These are phyloP conservation scores for Xestia xanthographa DNA, from an alignment of 2,888 invertebrate genomes.

Conservation along the genomic window DNA sequence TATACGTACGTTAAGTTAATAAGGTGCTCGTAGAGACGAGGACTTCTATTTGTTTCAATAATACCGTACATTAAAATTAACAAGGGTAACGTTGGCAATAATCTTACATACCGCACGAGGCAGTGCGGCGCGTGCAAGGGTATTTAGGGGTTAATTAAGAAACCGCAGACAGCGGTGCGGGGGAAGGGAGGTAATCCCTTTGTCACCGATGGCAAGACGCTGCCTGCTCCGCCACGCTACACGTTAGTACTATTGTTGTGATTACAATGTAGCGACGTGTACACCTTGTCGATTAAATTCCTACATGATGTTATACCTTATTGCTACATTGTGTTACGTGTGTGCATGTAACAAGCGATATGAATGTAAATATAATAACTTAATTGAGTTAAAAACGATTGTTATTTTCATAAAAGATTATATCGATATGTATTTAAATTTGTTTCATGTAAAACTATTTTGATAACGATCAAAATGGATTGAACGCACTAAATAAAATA, in stretches of 20 bases:
- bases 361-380: conserved; percentile 1
- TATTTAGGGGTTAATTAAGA: conserved; percentile 90
- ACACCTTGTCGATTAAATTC: conserved; percentile 58
- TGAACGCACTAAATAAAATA: not conserved
- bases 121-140: conserved; percentile 81
- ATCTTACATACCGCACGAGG: conserved; percentile 83
- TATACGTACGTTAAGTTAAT: conserved; percentile 74
- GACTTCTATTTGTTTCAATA: conserved; percentile 85
- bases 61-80: conserved; percentile 87
- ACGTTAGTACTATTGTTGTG: conserved; percentile 75
- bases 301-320: conserved; percentile 48
- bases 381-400: not conserved
- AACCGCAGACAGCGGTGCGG: conserved; percentile 84
- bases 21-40: conserved; percentile 73
- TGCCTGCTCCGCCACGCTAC: conserved; percentile 70
- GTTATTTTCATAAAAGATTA: not conserved
- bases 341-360: not conserved
- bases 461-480: not conserved
- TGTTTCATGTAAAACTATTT: not conserved
- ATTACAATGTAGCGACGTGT: conserved; percentile 69
- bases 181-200: conserved; percentile 84
- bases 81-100: conserved; percentile 86
- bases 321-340: conserved; percentile 24
- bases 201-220: conserved; percentile 85
- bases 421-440: conserved; percentile 4